These are phyloP conservation scores for Drosophila leontia DNA, from an alignment of 1,140 invertebrate species.

Conservation along the genomic window DNA sequence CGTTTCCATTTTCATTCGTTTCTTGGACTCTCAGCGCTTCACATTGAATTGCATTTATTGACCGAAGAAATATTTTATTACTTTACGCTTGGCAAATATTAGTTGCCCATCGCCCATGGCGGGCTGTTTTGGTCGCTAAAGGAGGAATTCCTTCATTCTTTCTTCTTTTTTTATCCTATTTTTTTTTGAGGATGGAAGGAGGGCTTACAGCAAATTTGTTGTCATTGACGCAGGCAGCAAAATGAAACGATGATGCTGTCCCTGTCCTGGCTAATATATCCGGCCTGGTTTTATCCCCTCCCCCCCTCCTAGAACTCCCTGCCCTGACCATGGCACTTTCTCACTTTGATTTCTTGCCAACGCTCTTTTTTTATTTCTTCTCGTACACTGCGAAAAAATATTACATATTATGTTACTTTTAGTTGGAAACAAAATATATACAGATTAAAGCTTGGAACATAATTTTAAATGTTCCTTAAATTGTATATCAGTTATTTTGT, in stretches of 20 bases:
- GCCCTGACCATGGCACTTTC: slow-evolving; percentile 14
- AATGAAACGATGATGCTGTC: slow-evolving; percentile 50
- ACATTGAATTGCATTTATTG: slow-evolving; percentile 78
- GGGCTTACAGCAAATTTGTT: slow-evolving; percentile 43
- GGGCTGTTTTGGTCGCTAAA: slow-evolving; percentile 1
- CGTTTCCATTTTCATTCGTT: slow-evolving; percentile 25
- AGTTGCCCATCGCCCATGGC: slow-evolving; percentile 56
- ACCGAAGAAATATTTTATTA: slow-evolving; percentile 78
- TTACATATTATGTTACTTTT: no score
- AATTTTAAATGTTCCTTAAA: background rate
- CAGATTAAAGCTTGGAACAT: no score
- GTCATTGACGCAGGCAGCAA: slow-evolving; percentile 50
- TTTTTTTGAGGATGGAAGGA: background rate
- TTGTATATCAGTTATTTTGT: background rate
- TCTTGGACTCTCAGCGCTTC: slow-evolving; percentile 33
- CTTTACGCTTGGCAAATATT: slow-evolving; percentile 81
- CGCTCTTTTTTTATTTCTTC: slow-evolving; percentile 41
- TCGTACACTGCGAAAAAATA: slow-evolving; percentile 1
- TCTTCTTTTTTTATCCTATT: background rate
- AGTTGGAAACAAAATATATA: no score
- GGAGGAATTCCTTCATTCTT: slow-evolving; percentile 4
- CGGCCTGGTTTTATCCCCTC: slow-evolving; percentile 31
- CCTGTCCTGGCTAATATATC: slow-evolving; percentile 60
- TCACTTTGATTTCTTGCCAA: slow-evolving; percentile 76
- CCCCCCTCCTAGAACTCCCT: background rate